These are phyloP conservation scores for Psittacula cyanocephala DNA, from an alignment of 2,113 vertebrate genomes.

Conservation along the genomic window DNA sequence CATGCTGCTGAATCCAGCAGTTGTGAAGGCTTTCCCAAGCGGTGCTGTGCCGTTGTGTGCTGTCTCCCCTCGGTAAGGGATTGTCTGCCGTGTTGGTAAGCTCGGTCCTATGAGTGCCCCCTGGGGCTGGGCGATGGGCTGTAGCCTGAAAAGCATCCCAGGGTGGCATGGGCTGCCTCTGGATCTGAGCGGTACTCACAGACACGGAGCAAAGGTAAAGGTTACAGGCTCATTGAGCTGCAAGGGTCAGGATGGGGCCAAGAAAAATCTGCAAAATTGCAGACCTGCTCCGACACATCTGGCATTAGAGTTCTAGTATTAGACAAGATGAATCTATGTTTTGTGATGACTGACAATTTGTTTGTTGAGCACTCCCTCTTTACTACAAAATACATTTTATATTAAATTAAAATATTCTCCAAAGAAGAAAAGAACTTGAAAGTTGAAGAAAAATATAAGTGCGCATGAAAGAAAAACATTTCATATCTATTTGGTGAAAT, in stretches of 20 bases:
- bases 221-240: not conserved
- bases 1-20: not conserved
- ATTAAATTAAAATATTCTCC: not conserved
- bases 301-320: not conserved
- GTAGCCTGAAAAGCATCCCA: not conserved
- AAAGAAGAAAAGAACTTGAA: not conserved
- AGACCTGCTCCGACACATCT: not conserved
- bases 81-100: no score
- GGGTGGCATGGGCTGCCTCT: not conserved
- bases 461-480: not conserved
- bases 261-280: not conserved
- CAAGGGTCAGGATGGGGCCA: not conserved
- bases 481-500: not conserved
- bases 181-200: not conserved
- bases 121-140: not conserved
- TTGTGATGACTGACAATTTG: not conserved
- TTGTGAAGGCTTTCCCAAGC: not conserved
- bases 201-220: not conserved
- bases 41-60: fast-evolving
- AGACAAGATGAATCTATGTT: not conserved
- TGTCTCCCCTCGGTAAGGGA: not conserved
- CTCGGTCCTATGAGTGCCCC: not conserved
- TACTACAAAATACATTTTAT: not conserved
- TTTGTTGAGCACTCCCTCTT: not conserved
- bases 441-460: not conserved